Evolutionary conservation across 2,113 vertebrate species (phyloP).

Genomic region (Passerina amoena): DNA sequence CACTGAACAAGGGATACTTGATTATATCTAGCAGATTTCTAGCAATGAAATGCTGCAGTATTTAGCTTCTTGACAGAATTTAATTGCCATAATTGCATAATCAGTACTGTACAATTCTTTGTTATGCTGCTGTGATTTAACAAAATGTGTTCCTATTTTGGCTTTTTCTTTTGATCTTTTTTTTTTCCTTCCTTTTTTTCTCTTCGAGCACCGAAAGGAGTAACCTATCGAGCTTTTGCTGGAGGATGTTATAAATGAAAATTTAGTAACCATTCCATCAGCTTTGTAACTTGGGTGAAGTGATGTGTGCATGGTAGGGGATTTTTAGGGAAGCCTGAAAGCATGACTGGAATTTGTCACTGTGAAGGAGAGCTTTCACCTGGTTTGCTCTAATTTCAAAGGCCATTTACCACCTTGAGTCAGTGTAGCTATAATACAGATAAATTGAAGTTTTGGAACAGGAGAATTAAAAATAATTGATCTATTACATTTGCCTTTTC

Average conservation of each 20-base stretch:
- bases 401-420: background rate
- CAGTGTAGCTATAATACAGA: background rate
- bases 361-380: background rate
- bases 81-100: background rate
- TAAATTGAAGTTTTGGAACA: background rate
- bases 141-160: slow-evolving; percentile 45
- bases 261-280: slow-evolving; percentile 95
- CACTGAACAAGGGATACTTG: background rate
- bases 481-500: background rate
- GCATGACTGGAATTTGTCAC: background rate
- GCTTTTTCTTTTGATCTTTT: slow-evolving; percentile 52
- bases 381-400: background rate
- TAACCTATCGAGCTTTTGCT: slow-evolving; percentile 99
- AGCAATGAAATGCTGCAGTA: background rate
- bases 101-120: background rate
- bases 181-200: slow-evolving; percentile 4
- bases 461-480: background rate
- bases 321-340: background rate
- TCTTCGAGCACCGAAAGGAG: slow-evolving; percentile 95
- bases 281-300: slow-evolving; percentile 91
- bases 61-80: rapidly evolving
- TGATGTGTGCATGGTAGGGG: slow-evolving; percentile 86
- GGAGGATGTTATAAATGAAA: slow-evolving; percentile 99
- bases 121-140: background rate
- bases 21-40: background rate